phyloP scores from a whole-genome alignment of 1,140 invertebrate species.

The Zaprionus ghesquierei region DNA sequence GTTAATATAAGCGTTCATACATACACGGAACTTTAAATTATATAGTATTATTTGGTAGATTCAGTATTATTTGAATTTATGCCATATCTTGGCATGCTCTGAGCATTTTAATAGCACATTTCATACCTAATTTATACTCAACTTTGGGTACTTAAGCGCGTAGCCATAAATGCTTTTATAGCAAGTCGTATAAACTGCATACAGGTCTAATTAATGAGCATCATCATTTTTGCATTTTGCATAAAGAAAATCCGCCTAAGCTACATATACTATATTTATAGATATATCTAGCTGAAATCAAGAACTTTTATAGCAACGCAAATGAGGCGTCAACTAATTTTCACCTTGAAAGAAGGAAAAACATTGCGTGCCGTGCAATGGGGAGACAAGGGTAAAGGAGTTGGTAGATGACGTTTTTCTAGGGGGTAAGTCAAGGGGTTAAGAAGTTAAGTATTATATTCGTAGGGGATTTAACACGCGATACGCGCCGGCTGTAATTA shows the following conservation, averaged over 20 bases:
- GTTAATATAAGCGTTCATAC: neutral
- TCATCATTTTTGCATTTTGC: slow-evolving; percentile 4
- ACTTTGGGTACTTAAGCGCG: neutral
- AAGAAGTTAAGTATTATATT: slow-evolving; percentile 1
- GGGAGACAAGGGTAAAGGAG: slow-evolving; percentile 1
- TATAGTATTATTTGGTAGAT: too few relatives aligned
- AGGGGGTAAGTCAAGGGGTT: neutral
- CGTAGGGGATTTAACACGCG: slow-evolving; percentile 19
- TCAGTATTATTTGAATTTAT: too few relatives aligned
- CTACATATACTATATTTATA: neutral
- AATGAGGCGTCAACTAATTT: slow-evolving; percentile 25
- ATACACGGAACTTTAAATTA: too few relatives aligned
- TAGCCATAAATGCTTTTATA: slow-evolving; percentile 12
- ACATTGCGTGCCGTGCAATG: slow-evolving; percentile 19
- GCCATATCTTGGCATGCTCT: neutral
- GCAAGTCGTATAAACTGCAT: slow-evolving; percentile 15
- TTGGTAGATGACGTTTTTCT: neutral
- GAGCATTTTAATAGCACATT: too few relatives aligned
- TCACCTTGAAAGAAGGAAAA: slow-evolving; percentile 10
- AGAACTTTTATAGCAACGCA: too few relatives aligned
- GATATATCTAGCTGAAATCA: neutral
- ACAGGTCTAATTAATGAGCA: slow-evolving; percentile 7
- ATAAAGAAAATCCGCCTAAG: neutral
- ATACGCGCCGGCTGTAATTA: slow-evolving; percentile 39
- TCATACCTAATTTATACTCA: neutral